Percentiles rank a stretch among this genome's conserved stretches.
phyloP scores from a whole-genome alignment of 2,797 vertebrate species.

The Crenichthys baileyi region DNA sequence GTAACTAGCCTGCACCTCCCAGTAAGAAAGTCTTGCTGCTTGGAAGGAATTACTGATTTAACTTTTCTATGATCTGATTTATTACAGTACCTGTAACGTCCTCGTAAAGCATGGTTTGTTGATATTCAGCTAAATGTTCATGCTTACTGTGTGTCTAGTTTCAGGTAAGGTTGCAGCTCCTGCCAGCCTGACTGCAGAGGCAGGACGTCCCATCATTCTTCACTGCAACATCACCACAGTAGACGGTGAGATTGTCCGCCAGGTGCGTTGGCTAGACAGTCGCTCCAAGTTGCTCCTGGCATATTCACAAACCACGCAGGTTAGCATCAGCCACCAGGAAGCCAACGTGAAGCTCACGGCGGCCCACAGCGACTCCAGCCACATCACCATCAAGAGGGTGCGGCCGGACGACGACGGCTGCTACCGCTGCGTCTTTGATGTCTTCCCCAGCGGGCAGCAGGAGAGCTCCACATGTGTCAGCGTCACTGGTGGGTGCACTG shows the following conservation, averaged over 20 bases:
- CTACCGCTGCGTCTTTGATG: conserved; percentile 79
- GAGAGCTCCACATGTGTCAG: conserved; percentile 70
- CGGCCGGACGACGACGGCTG: conserved; percentile 70
- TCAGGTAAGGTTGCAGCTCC: conserved; percentile 69
- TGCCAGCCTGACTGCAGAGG: conserved; percentile 43
- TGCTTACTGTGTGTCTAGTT: background rate
- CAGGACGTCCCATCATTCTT: conserved; percentile 60
- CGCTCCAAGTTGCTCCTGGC: conserved; percentile 57
- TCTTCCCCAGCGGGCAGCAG: conserved; percentile 70
- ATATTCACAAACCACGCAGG: conserved; percentile 44
- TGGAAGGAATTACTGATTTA: background rate
- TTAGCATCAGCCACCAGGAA: conserved; percentile 27
- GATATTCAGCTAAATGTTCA: background rate
- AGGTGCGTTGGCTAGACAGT: conserved; percentile 76
- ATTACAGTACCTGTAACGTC: no score
- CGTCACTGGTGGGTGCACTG: conserved; percentile 65
- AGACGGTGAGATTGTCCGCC: conserved; percentile 45
- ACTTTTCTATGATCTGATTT: background rate
- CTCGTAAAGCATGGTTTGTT: background rate
- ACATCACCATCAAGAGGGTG: conserved; percentile 71
- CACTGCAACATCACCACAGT: conserved; percentile 71
- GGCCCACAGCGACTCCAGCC: conserved; percentile 50
- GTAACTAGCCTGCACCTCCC: no score
- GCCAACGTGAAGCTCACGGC: conserved; percentile 60
- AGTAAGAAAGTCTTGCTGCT: background rate